Percentiles rank a stretch among this genome's conserved stretches.
phyloP scores from a whole-genome alignment of 2,113 vertebrate species.

The Poecilia latipinna region DNA sequence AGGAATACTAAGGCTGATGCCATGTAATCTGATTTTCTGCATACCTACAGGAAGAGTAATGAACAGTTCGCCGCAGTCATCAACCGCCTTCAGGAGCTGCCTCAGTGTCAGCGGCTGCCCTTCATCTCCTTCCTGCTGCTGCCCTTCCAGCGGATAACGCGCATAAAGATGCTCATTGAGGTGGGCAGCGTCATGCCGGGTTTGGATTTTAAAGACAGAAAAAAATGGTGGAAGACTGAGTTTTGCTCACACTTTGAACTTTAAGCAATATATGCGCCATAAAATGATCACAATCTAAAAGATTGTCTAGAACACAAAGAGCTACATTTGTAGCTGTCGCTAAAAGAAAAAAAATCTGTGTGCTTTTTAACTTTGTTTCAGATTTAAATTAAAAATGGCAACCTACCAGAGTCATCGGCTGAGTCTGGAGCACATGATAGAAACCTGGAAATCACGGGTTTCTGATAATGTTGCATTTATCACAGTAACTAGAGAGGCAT shows the following conservation, averaged over 20 bases:
- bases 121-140: conserved; percentile 89
- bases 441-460: not conserved
- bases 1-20: not conserved
- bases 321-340: not conserved
- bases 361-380: not conserved
- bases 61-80: conserved; percentile 80
- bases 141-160: conserved; percentile 91
- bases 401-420: not conserved
- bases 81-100: conserved; percentile 84
- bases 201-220: not conserved
- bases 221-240: not conserved
- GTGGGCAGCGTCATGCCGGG: conserved; percentile 58
- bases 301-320: not conserved
- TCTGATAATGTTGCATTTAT: not conserved
- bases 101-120: conserved; percentile 87
- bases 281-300: not conserved
- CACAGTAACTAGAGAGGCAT: not conserved
- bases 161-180: conserved; percentile 91
- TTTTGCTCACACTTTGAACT: not conserved
- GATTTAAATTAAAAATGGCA: not conserved
- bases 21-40: not conserved
- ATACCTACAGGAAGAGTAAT: conserved; percentile 84
- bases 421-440: not conserved
- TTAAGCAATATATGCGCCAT: not conserved
- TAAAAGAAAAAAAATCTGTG: not conserved